phyloP scores from a whole-genome alignment of 2,113 vertebrate species.

The Sardina pilchardus region DNA sequence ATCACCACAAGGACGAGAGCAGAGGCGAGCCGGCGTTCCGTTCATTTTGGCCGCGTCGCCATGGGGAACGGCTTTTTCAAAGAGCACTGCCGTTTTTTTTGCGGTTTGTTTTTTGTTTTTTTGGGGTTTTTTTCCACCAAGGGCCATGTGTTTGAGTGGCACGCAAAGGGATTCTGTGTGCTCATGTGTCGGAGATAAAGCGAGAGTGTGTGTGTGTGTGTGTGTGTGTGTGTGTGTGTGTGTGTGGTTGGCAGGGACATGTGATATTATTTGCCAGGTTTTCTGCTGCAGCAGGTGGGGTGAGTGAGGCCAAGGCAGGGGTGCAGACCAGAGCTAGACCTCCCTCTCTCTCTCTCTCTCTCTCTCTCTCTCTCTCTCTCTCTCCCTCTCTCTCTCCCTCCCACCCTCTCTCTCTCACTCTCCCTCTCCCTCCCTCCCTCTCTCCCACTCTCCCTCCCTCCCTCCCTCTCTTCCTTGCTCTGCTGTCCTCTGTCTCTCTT shows the following conservation, averaged over 20 bases:
- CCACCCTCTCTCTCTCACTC: background rate
- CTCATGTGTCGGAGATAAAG: background rate
- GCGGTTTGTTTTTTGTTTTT: background rate
- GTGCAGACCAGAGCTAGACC: background rate
- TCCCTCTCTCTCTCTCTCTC: background rate
- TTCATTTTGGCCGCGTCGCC: background rate
- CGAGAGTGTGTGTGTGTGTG: background rate
- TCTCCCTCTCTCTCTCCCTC: background rate
- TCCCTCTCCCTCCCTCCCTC: background rate
- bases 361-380: background rate
- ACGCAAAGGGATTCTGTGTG: slow-evolving; percentile 6
- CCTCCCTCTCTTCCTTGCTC: background rate
- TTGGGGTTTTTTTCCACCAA: background rate
- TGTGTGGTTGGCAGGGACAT: background rate
- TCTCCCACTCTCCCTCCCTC: background rate
- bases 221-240: background rate
- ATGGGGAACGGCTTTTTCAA: background rate
- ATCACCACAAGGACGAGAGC: background rate
- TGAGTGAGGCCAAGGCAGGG: background rate
- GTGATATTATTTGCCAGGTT: background rate
- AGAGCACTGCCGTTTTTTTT: background rate
- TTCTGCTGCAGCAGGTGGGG: slow-evolving; percentile 12
- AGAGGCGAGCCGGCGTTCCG: background rate
- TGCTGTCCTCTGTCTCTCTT: background rate
- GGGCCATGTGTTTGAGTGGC: background rate